A percentile compares a stretch with the other conserved stretches of the same genome.
phyloP scores from a whole-genome alignment of 2,888 invertebrate genomes.

The Drosophila macrothrix region DNA sequence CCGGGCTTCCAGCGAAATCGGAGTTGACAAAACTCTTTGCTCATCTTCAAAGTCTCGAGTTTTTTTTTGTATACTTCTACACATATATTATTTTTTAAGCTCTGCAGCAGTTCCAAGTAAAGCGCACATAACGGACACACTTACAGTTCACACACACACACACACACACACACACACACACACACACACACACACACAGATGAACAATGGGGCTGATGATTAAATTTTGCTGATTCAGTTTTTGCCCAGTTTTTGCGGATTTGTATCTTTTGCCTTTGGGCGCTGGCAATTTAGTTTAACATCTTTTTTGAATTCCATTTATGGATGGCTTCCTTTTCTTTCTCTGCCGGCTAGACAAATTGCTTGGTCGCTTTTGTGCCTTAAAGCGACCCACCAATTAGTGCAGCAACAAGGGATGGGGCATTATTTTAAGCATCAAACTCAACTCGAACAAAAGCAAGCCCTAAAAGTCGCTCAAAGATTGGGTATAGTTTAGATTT shows the following conservation, averaged over 20 bases:
- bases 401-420: conserved; percentile 12
- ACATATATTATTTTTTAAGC: conserved; percentile 48
- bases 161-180: neutral
- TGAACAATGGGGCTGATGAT: conserved; percentile 58
- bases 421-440: conserved; percentile 4
- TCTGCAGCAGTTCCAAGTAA: conserved; percentile 55
- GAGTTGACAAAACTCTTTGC: conserved; percentile 43
- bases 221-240: conserved; percentile 75
- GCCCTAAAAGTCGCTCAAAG: neutral
- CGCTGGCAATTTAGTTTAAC: conserved; percentile 16
- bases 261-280: conserved; percentile 20
- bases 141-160: neutral
- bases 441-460: neutral
- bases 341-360: conserved; percentile 36
- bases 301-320: conserved; percentile 37
- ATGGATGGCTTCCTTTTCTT: conserved; percentile 26
- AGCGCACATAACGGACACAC: conserved; percentile 49
- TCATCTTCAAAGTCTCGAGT: conserved; percentile 7
- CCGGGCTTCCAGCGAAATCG: conserved; percentile 49
- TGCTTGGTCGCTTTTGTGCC: conserved; percentile 20
- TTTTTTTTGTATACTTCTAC: neutral
- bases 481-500: neutral
- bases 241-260: conserved; percentile 29
- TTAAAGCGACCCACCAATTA: conserved; percentile 23
- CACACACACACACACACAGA: neutral